Evolutionary conservation across 1,140 invertebrate species (phyloP).

Genomic region (Drosophila carrolli): DNA sequence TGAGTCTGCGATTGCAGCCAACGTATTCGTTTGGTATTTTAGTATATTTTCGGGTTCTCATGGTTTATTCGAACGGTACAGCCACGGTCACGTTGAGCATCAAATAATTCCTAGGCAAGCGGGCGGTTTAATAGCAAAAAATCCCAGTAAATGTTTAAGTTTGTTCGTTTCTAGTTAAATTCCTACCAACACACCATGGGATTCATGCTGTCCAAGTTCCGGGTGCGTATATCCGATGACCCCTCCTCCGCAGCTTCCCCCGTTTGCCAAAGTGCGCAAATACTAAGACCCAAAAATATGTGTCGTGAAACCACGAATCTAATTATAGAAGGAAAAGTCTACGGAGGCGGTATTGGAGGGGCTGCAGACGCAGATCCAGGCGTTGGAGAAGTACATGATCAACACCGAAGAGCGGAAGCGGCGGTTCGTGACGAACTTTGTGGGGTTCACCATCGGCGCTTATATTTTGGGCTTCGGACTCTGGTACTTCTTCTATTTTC

Average conservation of each 20-base stretch:
- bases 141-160: conserved; percentile 33
- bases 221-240: conserved; percentile 22
- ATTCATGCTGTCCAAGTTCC: conserved; percentile 44
- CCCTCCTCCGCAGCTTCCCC: too few relatives aligned
- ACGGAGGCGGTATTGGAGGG: conserved; percentile 91
- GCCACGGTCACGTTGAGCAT: conserved; percentile 18
- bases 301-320: conserved; percentile 38
- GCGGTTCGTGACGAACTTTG: conserved; percentile 91
- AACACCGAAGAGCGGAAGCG: conserved; percentile 92
- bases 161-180: conserved; percentile 11
- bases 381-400: conserved; percentile 91
- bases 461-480: conserved; percentile 91
- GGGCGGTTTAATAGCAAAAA: conserved; percentile 36
- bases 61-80: neutral
- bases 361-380: conserved; percentile 92
- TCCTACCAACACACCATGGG: conserved; percentile 14
- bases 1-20: neutral
- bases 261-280: neutral
- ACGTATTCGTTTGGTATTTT: neutral
- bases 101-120: conserved; percentile 27
- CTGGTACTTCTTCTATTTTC: conserved; percentile 92
- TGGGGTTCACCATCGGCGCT: conserved; percentile 91
- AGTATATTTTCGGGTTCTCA: neutral
- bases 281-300: conserved; percentile 18
- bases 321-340: conserved; percentile 92